Evolutionary conservation across 2,888 invertebrate genomes (phyloP).

Genomic region (Tetanocera ferruginea): DNA sequence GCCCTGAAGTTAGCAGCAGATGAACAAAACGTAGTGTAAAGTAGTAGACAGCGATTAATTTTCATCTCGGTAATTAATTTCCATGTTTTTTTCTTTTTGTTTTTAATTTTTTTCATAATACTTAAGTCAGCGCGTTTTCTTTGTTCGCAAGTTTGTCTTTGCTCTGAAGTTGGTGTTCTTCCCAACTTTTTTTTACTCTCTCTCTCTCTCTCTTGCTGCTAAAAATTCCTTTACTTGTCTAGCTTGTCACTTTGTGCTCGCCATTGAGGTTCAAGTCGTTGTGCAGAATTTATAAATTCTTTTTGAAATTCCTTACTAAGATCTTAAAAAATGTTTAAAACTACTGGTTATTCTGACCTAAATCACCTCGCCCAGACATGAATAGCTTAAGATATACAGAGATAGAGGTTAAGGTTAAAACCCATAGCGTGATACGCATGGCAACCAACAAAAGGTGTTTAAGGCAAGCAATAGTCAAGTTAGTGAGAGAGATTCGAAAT

Average conservation of each 20-base stretch:
- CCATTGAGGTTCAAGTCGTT: background rate
- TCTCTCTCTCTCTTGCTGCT: background rate
- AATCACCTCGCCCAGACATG: too few relatives aligned
- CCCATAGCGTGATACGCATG: too few relatives aligned
- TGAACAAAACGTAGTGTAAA: too few relatives aligned
- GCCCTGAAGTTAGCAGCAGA: background rate
- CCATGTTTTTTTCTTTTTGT: background rate
- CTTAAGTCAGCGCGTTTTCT: background rate
- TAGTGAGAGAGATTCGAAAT: too few relatives aligned
- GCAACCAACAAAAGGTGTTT: too few relatives aligned
- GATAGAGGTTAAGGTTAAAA: too few relatives aligned
- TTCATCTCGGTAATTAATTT: slow-evolving; percentile 27
- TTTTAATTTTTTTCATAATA: background rate
- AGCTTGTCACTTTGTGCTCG: background rate
- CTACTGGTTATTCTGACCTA: too few relatives aligned
- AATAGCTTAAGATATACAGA: too few relatives aligned
- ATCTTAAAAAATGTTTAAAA: too few relatives aligned
- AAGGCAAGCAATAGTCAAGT: too few relatives aligned
- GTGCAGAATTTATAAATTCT: background rate
- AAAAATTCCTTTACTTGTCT: background rate
- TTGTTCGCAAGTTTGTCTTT: background rate
- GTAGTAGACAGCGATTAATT: slow-evolving; percentile 25
- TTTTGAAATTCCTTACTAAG: too few relatives aligned
- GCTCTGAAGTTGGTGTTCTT: background rate
- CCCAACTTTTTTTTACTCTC: background rate